Base-by-base conservation (phyloP, 2,113 vertebrate species). In the Nyctereutes procyonoides region DNA sequence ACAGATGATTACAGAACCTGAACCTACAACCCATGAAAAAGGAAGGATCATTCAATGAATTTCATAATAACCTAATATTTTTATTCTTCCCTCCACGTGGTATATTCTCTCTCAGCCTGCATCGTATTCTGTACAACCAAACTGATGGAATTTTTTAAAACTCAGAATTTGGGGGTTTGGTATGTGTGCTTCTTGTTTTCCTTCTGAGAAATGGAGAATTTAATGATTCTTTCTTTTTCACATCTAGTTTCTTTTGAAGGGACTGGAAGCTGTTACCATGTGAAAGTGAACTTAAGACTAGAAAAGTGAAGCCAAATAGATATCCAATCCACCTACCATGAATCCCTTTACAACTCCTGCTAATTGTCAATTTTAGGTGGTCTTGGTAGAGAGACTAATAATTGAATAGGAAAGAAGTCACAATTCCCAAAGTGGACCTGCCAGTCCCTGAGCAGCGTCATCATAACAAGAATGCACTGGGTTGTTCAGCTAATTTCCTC, bases 311-410 rank as follows among this genome's bases (percentile, higher is more conserved):
- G 56, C 11, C 77, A 53, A 84, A 89, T 96, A 74, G 26, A 94
- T 67, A 51, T 43, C 43, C 43, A 43, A 88, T 24, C 48, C 71
- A 74, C 85, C 92, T 93, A 93, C 62, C 80, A 51, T 8, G 58
- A 94, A 94, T 96, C 63, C 84, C 82, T 98, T 95, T 96, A 83
- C 85, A 98, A 73, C 55, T 82, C 3, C 7, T 84, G 90, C 48
- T 97, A 95, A 98, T 95, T 96, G 97, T 85, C 94, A 85, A 62
- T 96, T 71, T 82, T 71, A 92, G 95, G 88, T 97, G 97, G 90
- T 95, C 90, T 95, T 96, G 96, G 80, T 96, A 94, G 96, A 96
- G 76, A 93, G 88, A 97, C 53, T 38, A 96, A 91, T 87, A 95
- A 96, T n/a, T 88, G 90, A 94, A 83, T 0, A 20, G 69, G 81